Base-by-base conservation (phyloP, 2,113 vertebrate genomes). In the Nothoprocta perdicaria region DNA sequence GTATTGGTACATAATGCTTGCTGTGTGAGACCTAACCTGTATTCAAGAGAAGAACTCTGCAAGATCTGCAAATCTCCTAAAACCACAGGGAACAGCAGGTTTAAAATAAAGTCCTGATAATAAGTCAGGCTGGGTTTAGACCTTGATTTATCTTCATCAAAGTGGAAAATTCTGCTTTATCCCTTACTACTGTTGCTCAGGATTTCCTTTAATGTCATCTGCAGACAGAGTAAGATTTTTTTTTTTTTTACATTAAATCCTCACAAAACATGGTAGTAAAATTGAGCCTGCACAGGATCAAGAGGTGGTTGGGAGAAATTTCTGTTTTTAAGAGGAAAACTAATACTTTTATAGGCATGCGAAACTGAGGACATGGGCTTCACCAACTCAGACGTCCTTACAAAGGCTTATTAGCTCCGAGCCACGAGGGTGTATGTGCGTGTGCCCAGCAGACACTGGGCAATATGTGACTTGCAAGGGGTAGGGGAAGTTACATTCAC, bases 161-260 rank as follows among this genome's bases (percentile, higher is more conserved):
- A 6, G 17, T 5, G 57, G 40, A 43, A 14, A 18, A 4, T 14
- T 27, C 40, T 38, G 17, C 40, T 60, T n/a, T 26, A 5, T 16
- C 0, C 1, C 18, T n/a, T 26, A 5, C 12, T 0, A 1, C 18
- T 41, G 46, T 1, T 26, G 8, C 9, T 50, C 29, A 17, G 40
- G 38, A 27, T 9, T 22, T 55, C 40, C 73, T 29, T 45, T 67
- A 46, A 17, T 2, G 0, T 12, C 6, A 0, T 66, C n/a, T 21
- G 53, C 57, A 15, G 74, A 60, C 60, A 29, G 29, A 22, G 17
- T 2, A 15, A 66, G 15, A 12, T 12, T 33, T 0, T 27, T 33
- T n/a, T n/a, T n/a, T n/a, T 21, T 12, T 81, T 26, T 29, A 3
- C 53, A 24, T 38, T 71, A 33, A 38, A 14, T 53, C 35, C 26